Percentiles rank a stretch among this genome's conserved stretches.
phyloP scores from a whole-genome alignment of 2,888 invertebrate species.

The Aromia moschata region DNA sequence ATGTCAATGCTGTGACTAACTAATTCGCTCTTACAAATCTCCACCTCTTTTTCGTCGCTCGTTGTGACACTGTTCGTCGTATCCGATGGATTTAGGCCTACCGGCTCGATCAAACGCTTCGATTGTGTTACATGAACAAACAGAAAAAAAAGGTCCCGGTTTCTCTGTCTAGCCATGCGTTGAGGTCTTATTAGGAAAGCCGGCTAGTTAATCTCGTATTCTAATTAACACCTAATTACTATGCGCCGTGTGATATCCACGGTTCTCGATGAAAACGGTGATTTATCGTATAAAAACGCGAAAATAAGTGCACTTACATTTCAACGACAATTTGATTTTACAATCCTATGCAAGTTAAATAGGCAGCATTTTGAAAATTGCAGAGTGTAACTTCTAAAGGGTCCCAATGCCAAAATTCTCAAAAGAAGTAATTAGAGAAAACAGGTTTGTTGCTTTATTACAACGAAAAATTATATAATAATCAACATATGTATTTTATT shows the following conservation, averaged over 20 bases:
- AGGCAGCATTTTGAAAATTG: too few species aligned
- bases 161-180: conserved; percentile 26
- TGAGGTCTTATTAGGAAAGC: conserved; percentile 26
- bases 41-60: conserved; percentile 10
- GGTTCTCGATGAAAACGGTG: conserved; percentile 9
- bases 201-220: conserved; percentile 22
- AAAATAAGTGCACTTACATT: conserved; percentile 6
- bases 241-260: conserved; percentile 19
- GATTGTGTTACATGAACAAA: conserved; percentile 20
- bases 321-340: background rate
- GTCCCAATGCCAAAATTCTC: too few species aligned
- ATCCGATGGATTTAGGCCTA: conserved; percentile 5
- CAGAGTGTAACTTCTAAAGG: too few species aligned
- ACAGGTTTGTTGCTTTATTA: too few species aligned
- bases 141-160: conserved; percentile 18
- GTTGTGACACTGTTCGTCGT: conserved; percentile 17
- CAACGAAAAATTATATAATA: too few species aligned
- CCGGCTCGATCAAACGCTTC: conserved; percentile 8
- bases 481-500: too few species aligned
- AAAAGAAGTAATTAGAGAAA: too few species aligned
- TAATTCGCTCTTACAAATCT: conserved; percentile 12
- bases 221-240: conserved; percentile 23
- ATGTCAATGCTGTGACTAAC: conserved; percentile 27
- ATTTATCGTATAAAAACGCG: conserved; percentile 13
- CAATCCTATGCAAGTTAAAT: too few species aligned